These are phyloP conservation scores for Ceratosolen solmsi DNA, from an alignment of 1,140 invertebrate species.

Conservation along the genomic window DNA sequence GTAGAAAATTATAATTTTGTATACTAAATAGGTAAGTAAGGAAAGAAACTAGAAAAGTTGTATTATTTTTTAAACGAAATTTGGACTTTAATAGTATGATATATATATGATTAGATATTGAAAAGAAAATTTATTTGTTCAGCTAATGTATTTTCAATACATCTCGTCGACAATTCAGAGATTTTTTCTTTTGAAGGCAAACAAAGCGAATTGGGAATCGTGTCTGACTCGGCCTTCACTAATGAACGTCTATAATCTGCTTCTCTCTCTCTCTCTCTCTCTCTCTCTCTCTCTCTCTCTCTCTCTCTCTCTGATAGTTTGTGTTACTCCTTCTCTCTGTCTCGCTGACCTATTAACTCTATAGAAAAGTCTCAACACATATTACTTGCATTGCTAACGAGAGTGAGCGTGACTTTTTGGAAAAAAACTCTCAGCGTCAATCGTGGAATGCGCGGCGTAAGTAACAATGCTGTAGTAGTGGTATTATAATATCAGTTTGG, in stretches of 20 bases:
- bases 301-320: background rate
- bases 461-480: conserved; percentile 6
- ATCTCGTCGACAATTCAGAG: conserved; percentile 4
- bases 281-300: background rate
- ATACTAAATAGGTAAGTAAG: no score
- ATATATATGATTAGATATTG: conserved; percentile 8
- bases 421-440: conserved; percentile 33
- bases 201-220: conserved; percentile 45
- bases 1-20: no score
- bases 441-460: conserved; percentile 18
- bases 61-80: no score
- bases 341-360: conserved; percentile 31
- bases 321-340: background rate
- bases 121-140: conserved; percentile 2
- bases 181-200: conserved; percentile 8
- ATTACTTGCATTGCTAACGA: background rate
- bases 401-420: conserved; percentile 39
- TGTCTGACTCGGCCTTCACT: conserved; percentile 41
- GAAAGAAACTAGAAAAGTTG: no score
- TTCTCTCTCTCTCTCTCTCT: conserved; percentile 11
- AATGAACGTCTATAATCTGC: conserved; percentile 41
- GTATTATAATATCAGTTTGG: background rate
- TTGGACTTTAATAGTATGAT: no score
- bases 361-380: conserved; percentile 7
- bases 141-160: conserved; percentile 38